Base-by-base conservation (phyloP, 92 coral and sea anemone genomes). In the Paramuricea clavata region DNA sequence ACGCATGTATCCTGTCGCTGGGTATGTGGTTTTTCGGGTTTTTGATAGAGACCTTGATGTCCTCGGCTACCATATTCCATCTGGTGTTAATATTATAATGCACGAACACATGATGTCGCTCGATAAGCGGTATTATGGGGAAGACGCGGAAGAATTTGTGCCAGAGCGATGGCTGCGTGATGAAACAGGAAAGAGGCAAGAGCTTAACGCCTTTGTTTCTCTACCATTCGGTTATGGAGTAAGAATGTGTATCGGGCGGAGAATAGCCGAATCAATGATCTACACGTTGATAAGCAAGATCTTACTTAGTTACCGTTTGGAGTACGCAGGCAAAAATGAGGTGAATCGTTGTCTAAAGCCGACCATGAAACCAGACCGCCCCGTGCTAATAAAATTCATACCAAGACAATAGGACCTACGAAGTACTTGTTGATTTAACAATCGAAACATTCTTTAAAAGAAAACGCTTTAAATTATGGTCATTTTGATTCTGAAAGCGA, bases 1-100 rank as follows among this genome's bases (percentile, higher is more conserved):
- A 41, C 90, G 97, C 67, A 3, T 57, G 22, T 26, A 26, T 5
- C 67, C 67, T 57, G 35, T 67, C 3, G 41, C 41, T 0, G 44
- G 44, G 10, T 39, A 39, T 39, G 39, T 30, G 44, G 25, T 67
- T 67, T 0, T 5, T 27, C 74, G 74, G 21, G 74, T 30, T 1
- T 30, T 67, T 9, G 5, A 67, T 17, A 8, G 17, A 2, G 74
- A 67, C 11, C 0, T 67, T 8, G 44, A 67, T 5, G 30, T 35
- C 23, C 36, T 11, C 1, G 74, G 74, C 1, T 67, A 67, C 35
- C 17, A 30, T 67, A 67, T 67, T 22, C 74, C 74, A 16, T 36
- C 74, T 0, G 67, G 67, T 19, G 42, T 36, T 3, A 2, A 36
- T 8, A 8, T 36, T 36, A 2, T 36, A 36, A 36, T 36, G 42